phyloP scores from a whole-genome alignment of 2,888 invertebrate species.

The Thera britannica region DNA sequence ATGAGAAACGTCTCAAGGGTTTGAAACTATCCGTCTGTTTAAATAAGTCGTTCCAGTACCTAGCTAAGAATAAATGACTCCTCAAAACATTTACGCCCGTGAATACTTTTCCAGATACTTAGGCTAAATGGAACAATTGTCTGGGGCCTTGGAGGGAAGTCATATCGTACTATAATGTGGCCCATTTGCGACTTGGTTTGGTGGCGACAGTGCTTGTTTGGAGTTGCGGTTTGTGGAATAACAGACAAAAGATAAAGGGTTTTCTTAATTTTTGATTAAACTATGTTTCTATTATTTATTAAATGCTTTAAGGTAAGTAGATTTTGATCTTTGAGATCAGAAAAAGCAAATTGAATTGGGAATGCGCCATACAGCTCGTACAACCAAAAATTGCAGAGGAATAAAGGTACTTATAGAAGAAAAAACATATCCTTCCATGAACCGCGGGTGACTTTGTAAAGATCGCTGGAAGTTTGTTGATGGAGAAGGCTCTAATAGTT shows the following conservation, averaged over 20 bases:
- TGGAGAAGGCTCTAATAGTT: too few species aligned
- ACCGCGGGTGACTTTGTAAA: too few species aligned
- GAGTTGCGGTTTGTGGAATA: constrained; percentile 38
- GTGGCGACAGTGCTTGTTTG: constrained; percentile 37
- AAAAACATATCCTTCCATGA: too few species aligned
- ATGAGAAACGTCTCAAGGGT: not conserved
- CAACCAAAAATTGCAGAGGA: too few species aligned
- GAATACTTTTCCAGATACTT: constrained; percentile 49
- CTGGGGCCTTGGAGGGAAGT: constrained; percentile 55
- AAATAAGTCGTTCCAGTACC: constrained; percentile 9
- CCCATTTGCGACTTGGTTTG: constrained; percentile 48
- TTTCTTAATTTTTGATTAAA: not conserved
- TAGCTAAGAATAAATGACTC: constrained; percentile 2
- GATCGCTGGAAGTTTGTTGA: too few species aligned
- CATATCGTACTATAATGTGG: constrained; percentile 55
- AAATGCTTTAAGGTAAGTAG: too few species aligned
- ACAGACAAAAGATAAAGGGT: not conserved
- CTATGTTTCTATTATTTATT: too few species aligned
- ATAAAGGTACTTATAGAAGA: too few species aligned
- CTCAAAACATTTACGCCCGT: constrained; percentile 27
- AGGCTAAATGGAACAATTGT: constrained; percentile 57
- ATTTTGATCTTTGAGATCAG: too few species aligned
- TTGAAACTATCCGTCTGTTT: not conserved
- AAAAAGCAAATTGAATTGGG: too few species aligned
- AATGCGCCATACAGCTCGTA: too few species aligned